phyloP scores from a whole-genome alignment of 2,113 vertebrate species.

The Cyprinodon variegatus region DNA sequence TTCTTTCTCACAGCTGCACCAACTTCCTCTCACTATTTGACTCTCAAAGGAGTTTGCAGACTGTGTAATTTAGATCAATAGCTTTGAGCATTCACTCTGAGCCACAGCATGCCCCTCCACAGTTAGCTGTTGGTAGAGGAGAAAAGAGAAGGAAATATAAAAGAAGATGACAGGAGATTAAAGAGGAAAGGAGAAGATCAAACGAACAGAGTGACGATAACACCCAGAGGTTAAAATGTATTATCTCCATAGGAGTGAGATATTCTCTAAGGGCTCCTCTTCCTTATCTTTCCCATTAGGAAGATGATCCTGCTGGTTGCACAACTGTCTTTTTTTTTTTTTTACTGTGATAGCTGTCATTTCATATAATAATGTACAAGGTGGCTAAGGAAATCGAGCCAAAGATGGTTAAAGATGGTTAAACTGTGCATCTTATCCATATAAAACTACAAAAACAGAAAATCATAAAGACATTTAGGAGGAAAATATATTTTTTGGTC shows the following conservation, averaged over 20 bases:
- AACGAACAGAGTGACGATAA: conserved; percentile 30
- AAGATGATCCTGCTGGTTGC: conserved; percentile 23
- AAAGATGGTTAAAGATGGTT: conserved; percentile 21
- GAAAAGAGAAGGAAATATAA: background rate
- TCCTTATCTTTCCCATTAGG: conserved; percentile 36
- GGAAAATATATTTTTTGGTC: conserved; percentile 16
- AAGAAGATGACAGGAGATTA: conserved; percentile 1
- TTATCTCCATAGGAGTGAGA: conserved; percentile 31
- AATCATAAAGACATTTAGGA: conserved; percentile 13
- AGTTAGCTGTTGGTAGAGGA: conserved; percentile 30
- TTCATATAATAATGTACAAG: conserved; percentile 24
- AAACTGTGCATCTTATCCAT: conserved; percentile 6
- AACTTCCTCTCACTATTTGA: background rate
- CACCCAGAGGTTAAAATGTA: conserved; percentile 22
- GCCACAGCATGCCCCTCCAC: conserved; percentile 40
- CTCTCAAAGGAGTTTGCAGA: conserved; percentile 53
- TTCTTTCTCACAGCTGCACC: conserved; percentile 3
- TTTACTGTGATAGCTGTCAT: conserved; percentile 20
- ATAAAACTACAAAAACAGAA: conserved; percentile 3
- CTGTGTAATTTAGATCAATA: conserved; percentile 67
- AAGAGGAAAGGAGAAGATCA: conserved; percentile 16
- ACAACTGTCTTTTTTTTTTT: conserved; percentile 13
- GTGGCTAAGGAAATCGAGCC: conserved; percentile 13
- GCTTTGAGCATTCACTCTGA: conserved; percentile 45
- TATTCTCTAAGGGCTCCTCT: conserved; percentile 34